These are phyloP conservation scores for Antheraea assamensis DNA, from an alignment of 2,888 invertebrate species.

Conservation along the genomic window DNA sequence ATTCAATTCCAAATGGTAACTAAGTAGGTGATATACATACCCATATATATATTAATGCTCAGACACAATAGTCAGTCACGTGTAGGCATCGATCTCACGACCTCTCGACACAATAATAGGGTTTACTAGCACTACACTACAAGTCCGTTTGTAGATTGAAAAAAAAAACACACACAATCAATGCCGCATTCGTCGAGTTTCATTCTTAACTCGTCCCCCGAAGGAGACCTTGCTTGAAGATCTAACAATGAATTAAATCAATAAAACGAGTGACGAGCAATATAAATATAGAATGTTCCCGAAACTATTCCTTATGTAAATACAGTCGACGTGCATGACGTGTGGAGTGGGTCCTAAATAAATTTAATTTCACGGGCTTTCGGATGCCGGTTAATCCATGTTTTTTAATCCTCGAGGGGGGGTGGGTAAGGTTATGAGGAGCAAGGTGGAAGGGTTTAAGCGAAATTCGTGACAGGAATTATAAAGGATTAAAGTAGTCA, in stretches of 20 bases:
- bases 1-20: too few relatives aligned
- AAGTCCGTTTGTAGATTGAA: neutral
- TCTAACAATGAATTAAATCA: conserved; percentile 81
- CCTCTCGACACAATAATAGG: too few relatives aligned
- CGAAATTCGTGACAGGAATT: conserved; percentile 3
- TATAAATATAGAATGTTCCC: conserved; percentile 74
- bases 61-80: too few relatives aligned
- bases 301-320: conserved; percentile 78
- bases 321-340: conserved; percentile 67
- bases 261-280: conserved; percentile 69
- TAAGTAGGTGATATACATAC: too few relatives aligned
- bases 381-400: conserved; percentile 44
- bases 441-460: neutral
- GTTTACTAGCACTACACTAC: too few relatives aligned
- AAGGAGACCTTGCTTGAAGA: conserved; percentile 65
- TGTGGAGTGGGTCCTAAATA: conserved; percentile 74
- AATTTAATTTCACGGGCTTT: conserved; percentile 75
- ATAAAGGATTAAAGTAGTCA: neutral
- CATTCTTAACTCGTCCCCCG: conserved; percentile 64
- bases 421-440: conserved; percentile 44
- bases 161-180: conserved; percentile 69
- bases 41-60: too few relatives aligned
- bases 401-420: conserved; percentile 65
- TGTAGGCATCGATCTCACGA: too few relatives aligned
- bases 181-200: conserved; percentile 61